These are phyloP conservation scores for Xestia sexstrigata DNA, from an alignment of 2,888 invertebrate species.

Conservation along the genomic window DNA sequence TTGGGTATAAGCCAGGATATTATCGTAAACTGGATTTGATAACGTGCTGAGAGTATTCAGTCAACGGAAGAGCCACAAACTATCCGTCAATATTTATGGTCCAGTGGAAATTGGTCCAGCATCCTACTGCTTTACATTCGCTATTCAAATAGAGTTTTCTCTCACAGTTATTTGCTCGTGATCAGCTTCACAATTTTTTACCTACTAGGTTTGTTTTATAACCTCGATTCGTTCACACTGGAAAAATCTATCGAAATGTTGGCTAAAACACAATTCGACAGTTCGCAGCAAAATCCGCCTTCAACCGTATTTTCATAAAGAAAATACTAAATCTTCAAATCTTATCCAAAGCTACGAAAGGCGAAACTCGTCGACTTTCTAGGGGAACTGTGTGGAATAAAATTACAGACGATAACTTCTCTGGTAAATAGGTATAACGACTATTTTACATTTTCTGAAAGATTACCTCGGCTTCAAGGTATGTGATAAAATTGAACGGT, in stretches of 20 bases:
- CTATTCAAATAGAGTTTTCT: constrained; percentile 31
- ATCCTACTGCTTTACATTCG: constrained; percentile 17
- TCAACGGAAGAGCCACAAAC: constrained; percentile 10
- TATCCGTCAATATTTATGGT: constrained; percentile 21
- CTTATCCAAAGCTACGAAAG: neutral
- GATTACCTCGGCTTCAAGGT: constrained; percentile 19
- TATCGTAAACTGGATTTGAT: neutral
- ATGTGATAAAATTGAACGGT: constrained; percentile 8
- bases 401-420: constrained; percentile 3
- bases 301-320: constrained; percentile 11
- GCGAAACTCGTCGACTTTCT: neutral
- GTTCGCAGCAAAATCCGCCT: neutral
- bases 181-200: constrained; percentile 2
- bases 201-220: constrained; percentile 3
- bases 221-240: constrained; percentile 1
- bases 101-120: neutral
- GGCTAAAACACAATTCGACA: constrained; percentile 15
- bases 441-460: neutral
- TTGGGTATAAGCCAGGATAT: neutral
- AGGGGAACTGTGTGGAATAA: constrained; percentile 9
- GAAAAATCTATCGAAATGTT: constrained; percentile 17
- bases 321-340: neutral
- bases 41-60: neutral
- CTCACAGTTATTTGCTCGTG: constrained; percentile 20
- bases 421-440: neutral